Evolutionary conservation across 2,113 vertebrate species (phyloP), one percentile per base, ranked within the genome.

Genomic region (Thunnus thynnus): DNA sequence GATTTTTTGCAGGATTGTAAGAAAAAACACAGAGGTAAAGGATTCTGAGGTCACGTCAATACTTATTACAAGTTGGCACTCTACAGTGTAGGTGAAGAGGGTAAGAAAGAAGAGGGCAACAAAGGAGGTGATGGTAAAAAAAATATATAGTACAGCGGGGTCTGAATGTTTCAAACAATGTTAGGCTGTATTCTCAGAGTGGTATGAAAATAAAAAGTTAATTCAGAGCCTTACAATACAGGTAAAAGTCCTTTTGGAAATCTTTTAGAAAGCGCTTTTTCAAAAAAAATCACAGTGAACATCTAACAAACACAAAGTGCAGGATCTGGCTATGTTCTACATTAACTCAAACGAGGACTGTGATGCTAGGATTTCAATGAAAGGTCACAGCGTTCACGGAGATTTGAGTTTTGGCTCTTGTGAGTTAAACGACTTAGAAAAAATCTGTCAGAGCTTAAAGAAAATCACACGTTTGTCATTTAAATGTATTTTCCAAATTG

Each of bases 31-130:
- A 68, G 1, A 65, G 22, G 41, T 66, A 66, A 82, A 83, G 54
- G 60, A 77, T 58, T 60, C 32, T 13, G 51, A 62, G 68, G 54
- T 86, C 60, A 68, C 0, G 16, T 74, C 68, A 61, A 71, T 86
- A 78, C 68, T 84, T 81, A 78, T 64, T 65, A 76, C 46, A 73
- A 64, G 71, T 74, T 75, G 75, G 55, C n/a, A 48, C 66, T 85
- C 18, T 13, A 9, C 36, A 25, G 96, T 95, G 94, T n/a, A 52
- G 47, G 54, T 75, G 63, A 70, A 76, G 95, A 95, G 92, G 93
- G 52, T 94, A 92, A 93, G 89, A 93, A 94, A 95, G 94, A 88
- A 95, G 90, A 94, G 95, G 95, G 14, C 13, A 27, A 47, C 27
- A 48, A 67, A 64, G 22, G n/a, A 36, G 57, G 12, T 46, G 69